Percentiles rank a stretch among this genome's conserved stretches.
phyloP scores from a whole-genome alignment of 2,888 invertebrate species.

The Tetranychus piercei region DNA sequence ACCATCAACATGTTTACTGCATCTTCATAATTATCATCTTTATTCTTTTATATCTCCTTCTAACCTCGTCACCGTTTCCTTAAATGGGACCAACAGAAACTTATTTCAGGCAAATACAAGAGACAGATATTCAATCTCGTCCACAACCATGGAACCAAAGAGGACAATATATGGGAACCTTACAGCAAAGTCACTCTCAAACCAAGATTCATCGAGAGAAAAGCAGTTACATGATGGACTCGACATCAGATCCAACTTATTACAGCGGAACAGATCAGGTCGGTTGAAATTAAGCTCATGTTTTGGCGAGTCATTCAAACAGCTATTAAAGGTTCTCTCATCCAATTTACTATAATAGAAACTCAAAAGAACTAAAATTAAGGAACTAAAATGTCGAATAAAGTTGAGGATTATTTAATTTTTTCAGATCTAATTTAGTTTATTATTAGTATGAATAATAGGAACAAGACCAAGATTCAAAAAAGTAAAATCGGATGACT shows the following conservation, averaged over 20 bases:
- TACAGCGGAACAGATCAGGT: neutral
- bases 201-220: neutral
- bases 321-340: too few relatives aligned
- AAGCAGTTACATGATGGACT: neutral
- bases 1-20: neutral
- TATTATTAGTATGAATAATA: too few relatives aligned
- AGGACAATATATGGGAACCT: neutral
- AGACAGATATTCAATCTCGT: conserved; percentile 19
- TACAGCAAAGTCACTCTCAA: neutral
- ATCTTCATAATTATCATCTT: neutral
- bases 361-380: too few relatives aligned
- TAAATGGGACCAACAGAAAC: neutral
- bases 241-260: neutral
- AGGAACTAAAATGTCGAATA: too few relatives aligned
- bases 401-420: too few relatives aligned
- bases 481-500: too few relatives aligned
- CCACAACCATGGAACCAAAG: conserved; percentile 9
- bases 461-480: too few relatives aligned
- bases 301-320: too few relatives aligned
- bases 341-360: too few relatives aligned
- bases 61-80: neutral
- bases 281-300: too few relatives aligned
- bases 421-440: too few relatives aligned
- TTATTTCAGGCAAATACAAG: conserved; percentile 15
- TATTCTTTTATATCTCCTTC: neutral